Base-by-base conservation (phyloP, 2,888 invertebrate species). In the Punctoribates punctum region DNA sequence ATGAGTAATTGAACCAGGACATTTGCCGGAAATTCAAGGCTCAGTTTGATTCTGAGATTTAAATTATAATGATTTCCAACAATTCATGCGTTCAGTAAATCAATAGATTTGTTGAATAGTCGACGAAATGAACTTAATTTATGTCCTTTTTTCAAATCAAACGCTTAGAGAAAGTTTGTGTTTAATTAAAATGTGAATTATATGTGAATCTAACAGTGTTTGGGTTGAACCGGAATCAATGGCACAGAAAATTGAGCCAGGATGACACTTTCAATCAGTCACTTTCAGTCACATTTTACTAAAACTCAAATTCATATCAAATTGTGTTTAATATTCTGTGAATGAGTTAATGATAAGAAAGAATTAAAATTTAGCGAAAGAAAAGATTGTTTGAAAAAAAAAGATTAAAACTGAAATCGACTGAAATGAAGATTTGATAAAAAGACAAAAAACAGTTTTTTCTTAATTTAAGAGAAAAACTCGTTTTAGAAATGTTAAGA, bases 401-500 rank as follows among this genome's bases (percentile, higher is more conserved):
- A 11, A 13, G 42, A 42, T 42, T 42, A 42, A 42, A 42, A 11
- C 13, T 13, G 11, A 42, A 42, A 42, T 42, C 8, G 1, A 42
- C 42, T 42, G 1, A 42, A 42, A 42, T 42, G 42, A 42, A 42
- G 42, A 42, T 9, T 42, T 42, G 13, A 42, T 42, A 9, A 5
- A 42, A 42, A 13, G 13, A 42, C 4, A 13, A 42, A 42, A 42
- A 42, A 11, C 11, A 13, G 13, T 42, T 42, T 42, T 42, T 42
- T 42, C 42, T 42, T 42, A 8, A 42, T 42, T 42, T 42, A 1
- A 51, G 51, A 51, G n/a, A 60, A 60, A 60, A 57, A 60, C 60
- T 29, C 60, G 60, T 60, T 60, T 60, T 29, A 60, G 23, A 57
- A 57, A 5, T 57, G 54, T n/a, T 54, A 54, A 54, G 20, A 54